phyloP scores from a whole-genome alignment of 2,888 invertebrate species.

The Halictus quadricinctus region DNA sequence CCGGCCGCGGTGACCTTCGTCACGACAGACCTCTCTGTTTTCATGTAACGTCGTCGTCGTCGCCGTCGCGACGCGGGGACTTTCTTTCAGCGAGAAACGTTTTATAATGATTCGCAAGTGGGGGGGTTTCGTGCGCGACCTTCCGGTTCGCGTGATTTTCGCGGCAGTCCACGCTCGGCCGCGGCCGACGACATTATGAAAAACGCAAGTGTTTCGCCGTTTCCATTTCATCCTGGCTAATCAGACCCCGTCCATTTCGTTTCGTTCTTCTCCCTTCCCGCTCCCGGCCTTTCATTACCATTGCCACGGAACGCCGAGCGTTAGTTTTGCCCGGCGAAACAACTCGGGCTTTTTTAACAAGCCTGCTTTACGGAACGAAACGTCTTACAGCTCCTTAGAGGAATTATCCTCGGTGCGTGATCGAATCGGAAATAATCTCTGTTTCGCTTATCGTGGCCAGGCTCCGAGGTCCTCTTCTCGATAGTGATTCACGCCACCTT shows the following conservation, averaged over 20 bases:
- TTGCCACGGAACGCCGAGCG: background rate
- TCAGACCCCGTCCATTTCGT: background rate
- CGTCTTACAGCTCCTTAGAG: no score
- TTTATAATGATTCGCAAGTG: background rate
- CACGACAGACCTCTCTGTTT: constrained; percentile 45
- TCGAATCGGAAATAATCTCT: no score
- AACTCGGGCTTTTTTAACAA: background rate
- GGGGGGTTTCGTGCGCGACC: constrained; percentile 14
- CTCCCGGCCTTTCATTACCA: background rate
- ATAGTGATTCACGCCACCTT: no score
- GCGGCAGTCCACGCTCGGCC: background rate
- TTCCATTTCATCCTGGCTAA: constrained; percentile 21
- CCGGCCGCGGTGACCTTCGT: constrained; percentile 38
- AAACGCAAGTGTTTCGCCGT: background rate
- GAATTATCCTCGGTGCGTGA: no score
- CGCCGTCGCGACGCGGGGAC: background rate
- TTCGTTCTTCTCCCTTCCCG: background rate
- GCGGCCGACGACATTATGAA: background rate
- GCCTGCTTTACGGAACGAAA: no score
- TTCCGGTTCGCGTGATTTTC: constrained; percentile 33
- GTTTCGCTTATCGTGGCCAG: no score
- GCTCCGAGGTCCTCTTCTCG: no score
- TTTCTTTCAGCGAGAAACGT: constrained; percentile 9
- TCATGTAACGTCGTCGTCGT: constrained; percentile 21
- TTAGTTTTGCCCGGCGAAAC: background rate